Conservation (phyloP, 2,888 invertebrate genomes). For the Lasioglossum figueresi region DNA sequence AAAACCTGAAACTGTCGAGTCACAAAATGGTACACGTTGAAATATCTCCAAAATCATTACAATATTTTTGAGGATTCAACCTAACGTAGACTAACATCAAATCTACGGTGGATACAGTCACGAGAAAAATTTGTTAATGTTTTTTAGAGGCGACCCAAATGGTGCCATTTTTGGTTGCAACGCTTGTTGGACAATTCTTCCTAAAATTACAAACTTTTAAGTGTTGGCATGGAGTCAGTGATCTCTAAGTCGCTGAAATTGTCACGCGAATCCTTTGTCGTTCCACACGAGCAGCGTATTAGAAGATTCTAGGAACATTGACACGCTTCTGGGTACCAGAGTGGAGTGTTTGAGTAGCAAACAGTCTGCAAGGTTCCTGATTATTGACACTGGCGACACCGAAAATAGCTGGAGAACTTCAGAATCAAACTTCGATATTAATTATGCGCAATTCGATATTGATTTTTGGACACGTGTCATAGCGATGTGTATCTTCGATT, state of each 20-base stretch:
- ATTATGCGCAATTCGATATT: neutral
- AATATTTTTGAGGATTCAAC: too few relatives aligned
- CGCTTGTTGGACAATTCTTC: neutral
- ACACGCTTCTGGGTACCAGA: slow-evolving; percentile 7
- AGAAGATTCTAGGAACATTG: neutral
- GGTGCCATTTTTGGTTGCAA: neutral
- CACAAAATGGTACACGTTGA: neutral
- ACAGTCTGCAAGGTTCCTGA: slow-evolving; percentile 9
- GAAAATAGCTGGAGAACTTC: neutral
- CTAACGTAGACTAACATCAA: too few relatives aligned
- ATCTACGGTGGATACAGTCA: too few relatives aligned
- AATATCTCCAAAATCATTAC: neutral
- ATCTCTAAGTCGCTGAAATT: slow-evolving; percentile 54
- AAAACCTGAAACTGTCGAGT: neutral
- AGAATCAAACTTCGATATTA: neutral
- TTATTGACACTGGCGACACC: neutral
- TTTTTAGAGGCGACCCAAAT: neutral
- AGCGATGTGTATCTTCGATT: neutral
- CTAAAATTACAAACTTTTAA: neutral
- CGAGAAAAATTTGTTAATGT: neutral
- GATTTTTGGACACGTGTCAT: neutral
- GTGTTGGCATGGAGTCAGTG: slow-evolving; percentile 28
- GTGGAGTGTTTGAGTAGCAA: slow-evolving; percentile 10
- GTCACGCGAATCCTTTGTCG: slow-evolving; percentile 34
- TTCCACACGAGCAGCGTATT: neutral